A percentile compares a stretch with the other conserved stretches of the same genome.
phyloP scores from a whole-genome alignment of 2,113 vertebrate species.

The Galbula dea region DNA sequence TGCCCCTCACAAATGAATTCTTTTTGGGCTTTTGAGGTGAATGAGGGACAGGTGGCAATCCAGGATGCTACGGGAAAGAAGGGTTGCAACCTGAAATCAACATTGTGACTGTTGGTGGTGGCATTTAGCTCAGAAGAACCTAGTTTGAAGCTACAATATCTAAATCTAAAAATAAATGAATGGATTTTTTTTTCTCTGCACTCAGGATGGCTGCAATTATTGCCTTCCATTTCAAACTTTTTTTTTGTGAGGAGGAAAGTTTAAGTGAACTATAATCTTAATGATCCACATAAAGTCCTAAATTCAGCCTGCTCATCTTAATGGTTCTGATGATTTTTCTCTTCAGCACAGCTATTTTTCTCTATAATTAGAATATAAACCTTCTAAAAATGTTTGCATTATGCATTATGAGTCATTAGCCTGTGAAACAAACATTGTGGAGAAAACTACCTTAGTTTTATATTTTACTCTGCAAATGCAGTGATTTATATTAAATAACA shows the following conservation, averaged over 20 bases:
- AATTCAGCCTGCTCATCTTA: background rate
- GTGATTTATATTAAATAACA: background rate
- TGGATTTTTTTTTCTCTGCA: background rate
- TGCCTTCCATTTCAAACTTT: background rate
- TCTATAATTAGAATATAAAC: background rate
- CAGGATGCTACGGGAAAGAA: background rate
- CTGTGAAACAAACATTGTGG: background rate
- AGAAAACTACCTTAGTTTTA: background rate
- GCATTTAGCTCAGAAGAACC: background rate
- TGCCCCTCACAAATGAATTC: background rate
- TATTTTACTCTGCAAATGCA: background rate
- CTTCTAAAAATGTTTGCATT: background rate
- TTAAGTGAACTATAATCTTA: background rate
- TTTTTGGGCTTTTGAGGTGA: background rate
- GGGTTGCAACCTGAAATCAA: background rate
- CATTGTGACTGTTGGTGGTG: background rate
- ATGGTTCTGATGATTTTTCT: background rate
- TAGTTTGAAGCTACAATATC: background rate
- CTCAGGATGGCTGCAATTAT: background rate
- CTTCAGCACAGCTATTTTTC: background rate
- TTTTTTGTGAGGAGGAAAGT: background rate
- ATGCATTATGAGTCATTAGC: background rate
- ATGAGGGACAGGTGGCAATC: background rate
- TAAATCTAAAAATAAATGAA: background rate
- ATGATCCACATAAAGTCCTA: background rate